phyloP scores from a whole-genome alignment of 2,888 invertebrate species.

The Calameuta filiformis region DNA sequence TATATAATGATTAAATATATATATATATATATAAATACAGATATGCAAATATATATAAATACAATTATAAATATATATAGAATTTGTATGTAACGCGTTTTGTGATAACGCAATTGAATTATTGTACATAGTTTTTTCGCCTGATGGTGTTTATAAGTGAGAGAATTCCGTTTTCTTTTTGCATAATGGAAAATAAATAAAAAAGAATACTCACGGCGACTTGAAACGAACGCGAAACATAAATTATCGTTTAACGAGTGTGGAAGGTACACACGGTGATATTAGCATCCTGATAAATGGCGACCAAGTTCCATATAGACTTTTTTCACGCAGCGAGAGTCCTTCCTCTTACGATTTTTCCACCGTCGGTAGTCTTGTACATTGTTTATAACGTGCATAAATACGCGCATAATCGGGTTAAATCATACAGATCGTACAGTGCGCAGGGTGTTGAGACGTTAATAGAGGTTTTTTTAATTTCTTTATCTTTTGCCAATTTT shows the following conservation, averaged over 20 bases:
- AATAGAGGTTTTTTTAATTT: not conserved
- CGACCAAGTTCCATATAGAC: not conserved
- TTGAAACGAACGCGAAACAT: slow-evolving; percentile 14
- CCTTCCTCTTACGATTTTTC: not conserved
- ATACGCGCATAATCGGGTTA: not conserved
- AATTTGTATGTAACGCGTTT: slow-evolving; percentile 12
- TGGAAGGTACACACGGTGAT: not conserved
- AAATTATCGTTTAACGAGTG: not conserved
- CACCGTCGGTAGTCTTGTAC: not conserved
- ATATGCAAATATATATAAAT: slow-evolving; percentile 9
- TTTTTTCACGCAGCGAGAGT: not conserved
- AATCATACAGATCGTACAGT: not conserved
- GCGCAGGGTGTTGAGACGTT: not conserved
- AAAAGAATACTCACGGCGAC: slow-evolving; percentile 20
- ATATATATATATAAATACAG: slow-evolving; percentile 9
- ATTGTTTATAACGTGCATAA: not conserved
- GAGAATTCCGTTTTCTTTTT: slow-evolving; percentile 16
- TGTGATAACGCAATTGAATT: slow-evolving; percentile 13
- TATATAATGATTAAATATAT: slow-evolving; percentile 6
- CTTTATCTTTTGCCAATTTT: not conserved
- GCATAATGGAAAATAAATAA: slow-evolving; percentile 13
- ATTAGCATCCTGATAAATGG: not conserved
- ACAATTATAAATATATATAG: not conserved
- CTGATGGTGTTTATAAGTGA: slow-evolving; percentile 17
- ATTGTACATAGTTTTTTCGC: slow-evolving; percentile 21